These are phyloP conservation scores for Cataglyphis cursor DNA, from an alignment of 2,888 invertebrate species.

Conservation along the genomic window DNA sequence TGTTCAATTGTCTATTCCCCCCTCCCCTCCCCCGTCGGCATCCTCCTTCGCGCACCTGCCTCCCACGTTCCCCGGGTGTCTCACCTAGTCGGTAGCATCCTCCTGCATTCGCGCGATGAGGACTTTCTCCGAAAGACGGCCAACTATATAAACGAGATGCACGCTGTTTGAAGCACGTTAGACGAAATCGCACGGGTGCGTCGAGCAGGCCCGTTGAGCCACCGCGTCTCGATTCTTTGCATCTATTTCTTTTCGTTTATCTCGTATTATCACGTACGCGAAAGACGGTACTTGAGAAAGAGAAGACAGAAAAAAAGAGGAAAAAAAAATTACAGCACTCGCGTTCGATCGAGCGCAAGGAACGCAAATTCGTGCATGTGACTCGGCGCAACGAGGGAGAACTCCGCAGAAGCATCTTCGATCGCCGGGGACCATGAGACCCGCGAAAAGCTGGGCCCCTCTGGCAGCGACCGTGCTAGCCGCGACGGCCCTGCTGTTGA, in stretches of 20 bases:
- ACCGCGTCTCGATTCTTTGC: constrained; percentile 57
- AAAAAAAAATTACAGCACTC: neutral
- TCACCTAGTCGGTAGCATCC: constrained; percentile 78
- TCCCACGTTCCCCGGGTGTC: constrained; percentile 74
- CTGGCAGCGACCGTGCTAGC: constrained; percentile 79
- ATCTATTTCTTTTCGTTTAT: constrained; percentile 28
- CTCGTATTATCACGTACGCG: neutral
- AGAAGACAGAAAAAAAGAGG: neutral
- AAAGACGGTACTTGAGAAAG: constrained; percentile 9
- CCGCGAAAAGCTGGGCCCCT: constrained; percentile 79
- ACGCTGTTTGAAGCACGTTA: constrained; percentile 85
- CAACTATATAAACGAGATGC: constrained; percentile 86
- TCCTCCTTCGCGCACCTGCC: constrained; percentile 53
- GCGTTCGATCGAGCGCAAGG: constrained; percentile 33
- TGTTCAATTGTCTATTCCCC: neutral
- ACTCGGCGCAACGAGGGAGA: constrained; percentile 59
- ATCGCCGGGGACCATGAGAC: constrained; percentile 78
- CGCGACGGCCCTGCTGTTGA: constrained; percentile 79
- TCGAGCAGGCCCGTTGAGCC: constrained; percentile 68
- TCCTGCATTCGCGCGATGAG: constrained; percentile 77
- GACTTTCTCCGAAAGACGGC: constrained; percentile 86
- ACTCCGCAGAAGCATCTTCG: constrained; percentile 30
- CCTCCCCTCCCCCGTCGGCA: constrained; percentile 53
- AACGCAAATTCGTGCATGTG: constrained; percentile 69
- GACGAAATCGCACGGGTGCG: constrained; percentile 83